Conservation (phyloP, 2,113 vertebrate genomes). For the human region DNA sequence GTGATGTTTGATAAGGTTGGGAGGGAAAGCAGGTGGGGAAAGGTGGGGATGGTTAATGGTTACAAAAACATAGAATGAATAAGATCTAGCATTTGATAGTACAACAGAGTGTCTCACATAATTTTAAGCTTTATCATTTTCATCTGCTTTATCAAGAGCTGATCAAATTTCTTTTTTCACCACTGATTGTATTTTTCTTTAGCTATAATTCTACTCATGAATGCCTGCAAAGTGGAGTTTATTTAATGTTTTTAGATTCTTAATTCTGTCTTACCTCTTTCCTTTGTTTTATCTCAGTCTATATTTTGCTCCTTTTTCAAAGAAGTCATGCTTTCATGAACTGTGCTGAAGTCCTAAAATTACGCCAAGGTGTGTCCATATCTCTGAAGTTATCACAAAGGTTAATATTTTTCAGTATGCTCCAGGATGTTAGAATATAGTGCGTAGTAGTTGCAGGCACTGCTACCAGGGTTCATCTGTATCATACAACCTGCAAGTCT, state of each 20-base stretch:
- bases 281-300: not conserved
- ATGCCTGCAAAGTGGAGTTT: not conserved
- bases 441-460: not conserved
- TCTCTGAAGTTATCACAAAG: not conserved
- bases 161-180: not conserved
- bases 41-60: too few species aligned
- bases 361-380: not conserved
- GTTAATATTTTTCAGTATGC: not conserved
- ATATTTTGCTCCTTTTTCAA: not conserved
- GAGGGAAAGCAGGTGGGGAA: too few species aligned
- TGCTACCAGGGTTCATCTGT: not conserved
- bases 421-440: not conserved
- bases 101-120: not conserved
- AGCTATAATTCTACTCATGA: not conserved
- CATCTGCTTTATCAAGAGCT: not conserved
- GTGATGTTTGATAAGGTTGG: too few species aligned
- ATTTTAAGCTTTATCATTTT: conserved; percentile 11
- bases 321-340: not conserved
- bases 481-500: not conserved
- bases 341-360: not conserved
- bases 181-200: not conserved
- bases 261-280: not conserved
- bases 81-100: too few species aligned
- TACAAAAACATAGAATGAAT: too few species aligned
- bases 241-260: not conserved